Percentiles rank a stretch among this genome's conserved stretches.
Conservation (phyloP, 2,888 invertebrate genomes). For the Clitarchus hookeri region DNA sequence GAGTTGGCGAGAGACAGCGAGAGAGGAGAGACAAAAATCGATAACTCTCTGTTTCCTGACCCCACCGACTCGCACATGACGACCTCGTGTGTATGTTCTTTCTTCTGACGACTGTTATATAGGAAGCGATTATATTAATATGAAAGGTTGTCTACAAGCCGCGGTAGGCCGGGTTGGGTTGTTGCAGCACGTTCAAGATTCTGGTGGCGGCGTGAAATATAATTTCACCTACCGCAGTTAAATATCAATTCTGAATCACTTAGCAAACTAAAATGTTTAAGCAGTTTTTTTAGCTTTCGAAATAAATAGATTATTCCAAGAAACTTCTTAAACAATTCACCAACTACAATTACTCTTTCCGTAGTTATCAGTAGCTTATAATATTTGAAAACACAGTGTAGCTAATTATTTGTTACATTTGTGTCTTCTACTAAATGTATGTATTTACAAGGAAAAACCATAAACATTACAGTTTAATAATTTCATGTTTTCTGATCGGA, state of each 20-base stretch:
- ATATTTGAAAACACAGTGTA: too few relatives aligned
- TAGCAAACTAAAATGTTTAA: too few relatives aligned
- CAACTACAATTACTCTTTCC: too few relatives aligned
- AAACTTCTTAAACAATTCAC: too few relatives aligned
- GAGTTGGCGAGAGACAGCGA: constrained; percentile 26
- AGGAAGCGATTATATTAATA: constrained; percentile 16
- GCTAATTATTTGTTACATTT: too few relatives aligned
- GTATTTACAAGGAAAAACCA: too few relatives aligned
- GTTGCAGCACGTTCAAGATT: background rate
- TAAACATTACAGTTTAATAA: too few relatives aligned
- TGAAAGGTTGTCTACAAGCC: background rate
- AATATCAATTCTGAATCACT: background rate
- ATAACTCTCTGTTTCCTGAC: constrained; percentile 37
- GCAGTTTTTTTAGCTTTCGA: too few relatives aligned
- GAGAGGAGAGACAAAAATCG: constrained; percentile 33
- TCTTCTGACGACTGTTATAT: constrained; percentile 24
- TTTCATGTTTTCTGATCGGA: too few relatives aligned
- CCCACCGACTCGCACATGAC: constrained; percentile 22
- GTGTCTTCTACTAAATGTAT: too few relatives aligned
- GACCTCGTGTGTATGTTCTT: background rate
- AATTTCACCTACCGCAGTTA: background rate
- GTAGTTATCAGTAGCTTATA: too few relatives aligned
- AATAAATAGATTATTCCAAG: too few relatives aligned
- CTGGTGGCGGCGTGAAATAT: background rate
- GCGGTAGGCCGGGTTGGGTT: background rate